Percentiles rank a stretch among this genome's conserved stretches.
phyloP scores from a whole-genome alignment of 2,113 vertebrate species.

The Trematocara stigmaticum region DNA sequence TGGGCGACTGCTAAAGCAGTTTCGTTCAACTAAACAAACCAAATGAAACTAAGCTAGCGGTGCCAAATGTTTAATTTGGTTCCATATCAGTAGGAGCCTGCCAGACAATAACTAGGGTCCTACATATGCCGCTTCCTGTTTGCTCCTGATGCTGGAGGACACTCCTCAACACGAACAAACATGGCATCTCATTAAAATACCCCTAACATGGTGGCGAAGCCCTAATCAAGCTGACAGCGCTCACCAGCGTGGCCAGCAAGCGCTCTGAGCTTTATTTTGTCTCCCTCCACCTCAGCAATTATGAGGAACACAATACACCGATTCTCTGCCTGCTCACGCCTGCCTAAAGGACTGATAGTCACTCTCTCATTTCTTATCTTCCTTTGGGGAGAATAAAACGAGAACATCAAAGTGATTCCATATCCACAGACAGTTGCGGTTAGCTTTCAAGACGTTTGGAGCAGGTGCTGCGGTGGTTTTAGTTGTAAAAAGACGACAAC shows the following conservation, averaged over 20 bases:
- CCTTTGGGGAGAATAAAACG: background rate
- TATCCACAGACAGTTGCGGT: conserved; percentile 37
- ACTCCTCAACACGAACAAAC: conserved; percentile 18
- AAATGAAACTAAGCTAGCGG: background rate
- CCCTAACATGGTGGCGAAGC: background rate
- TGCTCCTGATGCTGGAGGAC: conserved; percentile 28
- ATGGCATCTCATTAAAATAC: conserved; percentile 37
- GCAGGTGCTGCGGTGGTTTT: conserved; percentile 39
- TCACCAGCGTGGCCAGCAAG: background rate
- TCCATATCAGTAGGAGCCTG: background rate
- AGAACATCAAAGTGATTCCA: conserved; percentile 34
- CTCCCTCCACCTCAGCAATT: conserved; percentile 26
- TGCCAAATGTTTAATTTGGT: background rate
- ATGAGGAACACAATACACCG: background rate
- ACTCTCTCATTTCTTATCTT: conserved; percentile 8
- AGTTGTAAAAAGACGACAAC: background rate
- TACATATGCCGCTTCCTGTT: conserved; percentile 19
- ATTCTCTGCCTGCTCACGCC: background rate
- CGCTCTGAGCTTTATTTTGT: background rate
- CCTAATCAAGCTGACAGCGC: conserved; percentile 22
- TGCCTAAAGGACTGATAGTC: conserved; percentile 4
- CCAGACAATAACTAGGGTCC: background rate
- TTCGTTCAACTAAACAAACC: background rate
- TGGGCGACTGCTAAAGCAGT: background rate
- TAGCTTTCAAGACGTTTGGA: conserved; percentile 22